Percentiles rank a stretch among this genome's conserved stretches.
Conservation (phyloP, 1,140 invertebrate species). For the Campoletis sonorensis region DNA sequence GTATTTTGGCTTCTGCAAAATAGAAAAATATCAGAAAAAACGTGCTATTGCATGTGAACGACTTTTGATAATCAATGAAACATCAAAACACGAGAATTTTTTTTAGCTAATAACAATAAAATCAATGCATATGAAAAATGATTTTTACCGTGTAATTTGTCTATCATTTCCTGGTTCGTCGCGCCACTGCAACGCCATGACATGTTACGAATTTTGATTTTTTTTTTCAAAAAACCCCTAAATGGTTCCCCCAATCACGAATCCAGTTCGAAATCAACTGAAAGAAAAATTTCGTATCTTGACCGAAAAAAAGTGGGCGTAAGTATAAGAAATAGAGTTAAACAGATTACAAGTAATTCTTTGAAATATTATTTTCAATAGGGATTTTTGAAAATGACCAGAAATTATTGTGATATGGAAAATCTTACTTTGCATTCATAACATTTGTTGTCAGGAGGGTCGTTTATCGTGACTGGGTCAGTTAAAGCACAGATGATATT, state of each 20-base stretch:
- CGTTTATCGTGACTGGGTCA: no score
- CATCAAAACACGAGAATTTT: no score
- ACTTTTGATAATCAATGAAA: neutral
- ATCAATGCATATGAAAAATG: slow-evolving; percentile 37
- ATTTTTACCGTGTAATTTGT: slow-evolving; percentile 68
- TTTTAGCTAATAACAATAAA: no score
- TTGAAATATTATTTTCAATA: no score
- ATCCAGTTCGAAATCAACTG: slow-evolving; percentile 3
- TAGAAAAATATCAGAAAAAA: slow-evolving; percentile 52
- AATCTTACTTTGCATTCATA: no score
- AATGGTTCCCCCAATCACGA: neutral
- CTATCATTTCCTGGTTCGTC: slow-evolving; percentile 71
- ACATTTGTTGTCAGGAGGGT: no score
- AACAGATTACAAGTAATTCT: no score
- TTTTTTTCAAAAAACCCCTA: slow-evolving; percentile 11
- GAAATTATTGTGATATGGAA: no score
- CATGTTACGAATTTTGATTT: slow-evolving; percentile 59
- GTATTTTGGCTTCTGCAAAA: slow-evolving; percentile 90
- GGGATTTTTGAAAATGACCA: no score
- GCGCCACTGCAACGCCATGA: slow-evolving; percentile 73
- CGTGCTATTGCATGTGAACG: no score
- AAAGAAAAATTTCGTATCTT: neutral
- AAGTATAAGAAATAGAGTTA: no score
- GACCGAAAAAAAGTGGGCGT: no score
- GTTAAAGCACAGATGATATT: neutral